phyloP scores from a whole-genome alignment of 1,140 invertebrate species.

The Caenorhabditis briggsae region DNA sequence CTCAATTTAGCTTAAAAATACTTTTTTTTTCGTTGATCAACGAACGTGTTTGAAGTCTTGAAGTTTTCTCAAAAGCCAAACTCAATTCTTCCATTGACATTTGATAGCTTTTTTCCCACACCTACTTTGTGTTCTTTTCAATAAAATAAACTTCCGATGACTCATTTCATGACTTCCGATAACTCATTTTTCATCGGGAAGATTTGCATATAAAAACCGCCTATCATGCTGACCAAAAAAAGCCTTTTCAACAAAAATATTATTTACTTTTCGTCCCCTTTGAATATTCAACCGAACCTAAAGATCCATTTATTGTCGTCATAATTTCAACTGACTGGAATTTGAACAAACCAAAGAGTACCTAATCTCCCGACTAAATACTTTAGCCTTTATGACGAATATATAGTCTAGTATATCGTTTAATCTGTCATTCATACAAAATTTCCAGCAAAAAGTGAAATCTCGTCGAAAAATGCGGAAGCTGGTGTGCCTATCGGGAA shows the following conservation, averaged over 20 bases:
- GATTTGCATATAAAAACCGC: slow-evolving; percentile 5
- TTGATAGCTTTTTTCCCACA: too few species aligned
- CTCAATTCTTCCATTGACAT: too few species aligned
- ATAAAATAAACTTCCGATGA: slow-evolving; percentile 25
- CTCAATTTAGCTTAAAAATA: too few species aligned
- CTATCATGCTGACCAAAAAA: not conserved
- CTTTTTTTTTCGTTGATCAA: too few species aligned
- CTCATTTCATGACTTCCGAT: not conserved
- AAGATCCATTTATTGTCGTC: too few species aligned
- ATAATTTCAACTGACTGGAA: too few species aligned
- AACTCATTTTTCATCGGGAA: not conserved
- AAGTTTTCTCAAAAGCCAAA: too few species aligned
- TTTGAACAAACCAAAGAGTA: too few species aligned
- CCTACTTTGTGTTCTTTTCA: not conserved
- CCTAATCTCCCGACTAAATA: not conserved
- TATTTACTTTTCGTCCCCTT: not conserved
- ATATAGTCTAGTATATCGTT: slow-evolving; percentile 7
- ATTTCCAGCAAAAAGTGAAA: slow-evolving; percentile 46
- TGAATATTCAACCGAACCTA: too few species aligned
- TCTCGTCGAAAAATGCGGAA: slow-evolving; percentile 47
- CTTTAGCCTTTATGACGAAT: not conserved
- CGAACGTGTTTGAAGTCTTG: too few species aligned
- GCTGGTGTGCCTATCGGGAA: slow-evolving; percentile 1
- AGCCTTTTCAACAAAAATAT: not conserved
- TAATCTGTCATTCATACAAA: not conserved